phyloP scores from a whole-genome alignment of 2,113 vertebrate species.

The Cyanocitta stelleri region DNA sequence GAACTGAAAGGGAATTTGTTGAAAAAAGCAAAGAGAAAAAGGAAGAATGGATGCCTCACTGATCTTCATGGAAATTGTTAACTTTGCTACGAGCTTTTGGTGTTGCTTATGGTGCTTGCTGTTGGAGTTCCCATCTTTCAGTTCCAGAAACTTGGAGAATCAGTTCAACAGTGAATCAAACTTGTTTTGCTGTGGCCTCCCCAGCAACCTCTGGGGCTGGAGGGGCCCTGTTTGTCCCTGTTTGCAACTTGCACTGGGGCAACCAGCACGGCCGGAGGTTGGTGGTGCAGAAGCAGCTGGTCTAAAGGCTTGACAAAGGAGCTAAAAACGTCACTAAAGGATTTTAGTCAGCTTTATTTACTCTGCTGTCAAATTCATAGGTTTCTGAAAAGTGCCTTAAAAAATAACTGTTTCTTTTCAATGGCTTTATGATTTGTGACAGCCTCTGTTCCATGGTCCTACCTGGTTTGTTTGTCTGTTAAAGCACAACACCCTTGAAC shows the following conservation, averaged over 20 bases:
- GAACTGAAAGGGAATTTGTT: neutral
- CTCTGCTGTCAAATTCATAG: neutral
- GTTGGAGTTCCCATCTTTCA: neutral
- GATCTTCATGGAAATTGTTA: neutral
- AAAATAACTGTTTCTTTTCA: neutral
- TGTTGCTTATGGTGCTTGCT: neutral
- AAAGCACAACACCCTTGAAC: neutral
- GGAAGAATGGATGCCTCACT: neutral
- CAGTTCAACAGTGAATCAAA: neutral
- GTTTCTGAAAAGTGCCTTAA: neutral
- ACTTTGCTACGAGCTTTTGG: neutral
- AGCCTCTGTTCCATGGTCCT: neutral
- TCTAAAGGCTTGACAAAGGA: neutral
- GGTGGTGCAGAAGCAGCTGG: neutral
- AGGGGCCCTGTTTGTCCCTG: accelerated
- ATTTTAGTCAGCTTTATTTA: neutral
- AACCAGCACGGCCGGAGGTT: accelerated
- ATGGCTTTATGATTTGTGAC: neutral
- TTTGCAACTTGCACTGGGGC: neutral
- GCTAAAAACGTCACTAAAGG: neutral
- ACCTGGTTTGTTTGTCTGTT: neutral
- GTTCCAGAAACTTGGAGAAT: neutral
- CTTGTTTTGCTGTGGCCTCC: neutral
- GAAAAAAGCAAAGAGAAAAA: neutral
- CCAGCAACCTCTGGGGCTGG: neutral